Conservation (phyloP, 2,113 vertebrate genomes). For the Albula goreensis region DNA sequence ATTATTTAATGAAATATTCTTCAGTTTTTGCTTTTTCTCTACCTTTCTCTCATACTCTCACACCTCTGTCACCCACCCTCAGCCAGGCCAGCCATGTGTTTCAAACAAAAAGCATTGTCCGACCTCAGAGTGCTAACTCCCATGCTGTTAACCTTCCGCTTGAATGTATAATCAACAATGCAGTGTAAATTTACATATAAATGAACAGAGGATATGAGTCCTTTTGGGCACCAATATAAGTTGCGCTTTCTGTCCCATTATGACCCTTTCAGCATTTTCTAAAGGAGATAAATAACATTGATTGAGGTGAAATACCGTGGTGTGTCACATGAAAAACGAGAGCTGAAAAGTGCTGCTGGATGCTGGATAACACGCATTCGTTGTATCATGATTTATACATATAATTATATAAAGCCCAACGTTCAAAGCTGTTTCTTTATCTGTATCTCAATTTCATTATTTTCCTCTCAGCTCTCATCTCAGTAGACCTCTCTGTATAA, state of each 20-base stretch:
- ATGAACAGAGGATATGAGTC: constrained; percentile 27
- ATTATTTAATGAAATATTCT: too few species aligned
- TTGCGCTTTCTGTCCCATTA: constrained; percentile 26
- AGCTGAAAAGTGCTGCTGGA: not conserved
- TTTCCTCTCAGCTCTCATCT: constrained; percentile 5
- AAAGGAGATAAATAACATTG: constrained; percentile 34
- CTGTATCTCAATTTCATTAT: not conserved
- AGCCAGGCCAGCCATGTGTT: not conserved
- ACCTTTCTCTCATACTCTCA: not conserved
- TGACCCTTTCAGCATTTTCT: constrained; percentile 24
- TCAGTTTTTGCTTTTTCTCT: too few species aligned
- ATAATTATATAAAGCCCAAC: not conserved
- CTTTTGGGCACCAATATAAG: constrained; percentile 17
- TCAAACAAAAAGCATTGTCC: not conserved
- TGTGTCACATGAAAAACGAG: constrained; percentile 4
- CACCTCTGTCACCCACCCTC: not conserved
- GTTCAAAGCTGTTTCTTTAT: constrained; percentile 3
- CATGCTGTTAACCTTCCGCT: constrained; percentile 22
- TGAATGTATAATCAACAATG: constrained; percentile 33
- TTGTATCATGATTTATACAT: not conserved
- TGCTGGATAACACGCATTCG: not conserved
- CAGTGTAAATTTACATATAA: constrained; percentile 33
- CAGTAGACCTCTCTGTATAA: not conserved
- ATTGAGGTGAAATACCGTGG: constrained; percentile 26
- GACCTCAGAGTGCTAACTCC: constrained; percentile 3